Base-by-base conservation (phyloP, 2,888 invertebrate species). In the Serripes groenlandicus region DNA sequence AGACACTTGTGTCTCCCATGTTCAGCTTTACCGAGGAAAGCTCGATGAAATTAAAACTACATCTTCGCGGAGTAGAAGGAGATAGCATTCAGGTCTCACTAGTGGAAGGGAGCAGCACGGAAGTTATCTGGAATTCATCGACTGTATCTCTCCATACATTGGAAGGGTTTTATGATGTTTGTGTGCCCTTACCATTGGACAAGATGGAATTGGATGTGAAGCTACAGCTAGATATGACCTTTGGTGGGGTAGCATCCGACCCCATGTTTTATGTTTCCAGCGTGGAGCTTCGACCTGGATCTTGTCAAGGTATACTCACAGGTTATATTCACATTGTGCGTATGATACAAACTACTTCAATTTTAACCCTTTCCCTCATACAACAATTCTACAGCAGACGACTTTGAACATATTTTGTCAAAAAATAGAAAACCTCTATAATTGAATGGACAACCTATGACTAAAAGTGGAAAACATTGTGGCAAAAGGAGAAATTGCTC, bases 261-360 rank as follows among this genome's bases (percentile, higher is more conserved):
- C 28, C 18, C 11, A 28, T 23, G 28, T 60, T 60, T 60, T 26
- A 60, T 18, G 3, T 60, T 4, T 3, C 28, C 0, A 5, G 5
- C 3, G 60, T 60, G 30, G 28, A 28, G 60, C 30, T 60, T 26
- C 28, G 30, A 0, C 18, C 5, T 30, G 60, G 30, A 60, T 60
- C 60, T 28, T 60, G 60, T 30, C 30, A 26, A 60, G 60, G 60
- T 60, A 28, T n/a, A n/a, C n/a, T n/a, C n/a, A n/a, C n/a, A n/a
- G n/a, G n/a, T n/a, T n/a, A n/a, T n/a, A n/a, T n/a, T n/a, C n/a
- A n/a, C n/a, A n/a, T n/a, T n/a, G n/a, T n/a, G n/a, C n/a, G n/a
- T n/a, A n/a, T n/a, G n/a, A n/a, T n/a, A n/a, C n/a, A n/a, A n/a
- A n/a, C n/a, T n/a, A n/a, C n/a, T n/a, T n/a, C n/a, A n/a, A n/a